Percentiles rank a stretch among this genome's conserved stretches.
These are phyloP conservation scores for Ceratosolen fusciceps DNA, from an alignment of 1,140 invertebrate genomes.

Conservation along the genomic window DNA sequence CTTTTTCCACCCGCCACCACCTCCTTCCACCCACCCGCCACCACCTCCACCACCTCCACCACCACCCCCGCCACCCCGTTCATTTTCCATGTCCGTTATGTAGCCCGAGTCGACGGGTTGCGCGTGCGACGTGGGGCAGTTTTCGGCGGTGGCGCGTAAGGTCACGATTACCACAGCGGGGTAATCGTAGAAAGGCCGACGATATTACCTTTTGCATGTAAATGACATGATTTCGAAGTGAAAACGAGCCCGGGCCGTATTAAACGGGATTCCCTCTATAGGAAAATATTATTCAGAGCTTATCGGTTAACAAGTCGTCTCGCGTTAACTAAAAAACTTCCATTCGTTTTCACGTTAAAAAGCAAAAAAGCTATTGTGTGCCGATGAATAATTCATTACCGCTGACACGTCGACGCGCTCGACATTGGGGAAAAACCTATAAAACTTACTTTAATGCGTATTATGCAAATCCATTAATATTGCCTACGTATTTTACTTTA, in stretches of 20 bases:
- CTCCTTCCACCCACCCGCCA: too few species aligned
- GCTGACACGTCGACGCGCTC: background rate
- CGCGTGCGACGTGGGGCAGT: too few species aligned
- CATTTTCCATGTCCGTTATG: too few species aligned
- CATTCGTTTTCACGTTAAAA: conserved; percentile 29
- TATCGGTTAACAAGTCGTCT: conserved; percentile 49
- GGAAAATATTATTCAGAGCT: conserved; percentile 48
- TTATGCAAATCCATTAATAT: background rate
- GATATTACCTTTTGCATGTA: conserved; percentile 40
- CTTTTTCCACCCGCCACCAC: too few species aligned
- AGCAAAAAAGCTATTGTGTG: conserved; percentile 22
- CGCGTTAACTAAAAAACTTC: conserved; percentile 31
- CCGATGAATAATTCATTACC: conserved; percentile 44
- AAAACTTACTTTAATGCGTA: conserved; percentile 14
- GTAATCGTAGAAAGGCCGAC: conserved; percentile 26
- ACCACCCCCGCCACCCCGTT: too few species aligned
- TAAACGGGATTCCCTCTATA: conserved; percentile 32
- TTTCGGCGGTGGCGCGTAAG: too few species aligned
- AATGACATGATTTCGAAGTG: conserved; percentile 45
- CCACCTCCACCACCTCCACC: too few species aligned
- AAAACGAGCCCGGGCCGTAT: conserved; percentile 40
- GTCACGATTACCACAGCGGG: too few species aligned
- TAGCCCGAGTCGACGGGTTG: too few species aligned
- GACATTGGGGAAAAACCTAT: background rate
- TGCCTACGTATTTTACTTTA: conserved; percentile 5